These are phyloP conservation scores for Cryptotermes secundus DNA, from an alignment of 1,140 invertebrate species.

Conservation along the genomic window DNA sequence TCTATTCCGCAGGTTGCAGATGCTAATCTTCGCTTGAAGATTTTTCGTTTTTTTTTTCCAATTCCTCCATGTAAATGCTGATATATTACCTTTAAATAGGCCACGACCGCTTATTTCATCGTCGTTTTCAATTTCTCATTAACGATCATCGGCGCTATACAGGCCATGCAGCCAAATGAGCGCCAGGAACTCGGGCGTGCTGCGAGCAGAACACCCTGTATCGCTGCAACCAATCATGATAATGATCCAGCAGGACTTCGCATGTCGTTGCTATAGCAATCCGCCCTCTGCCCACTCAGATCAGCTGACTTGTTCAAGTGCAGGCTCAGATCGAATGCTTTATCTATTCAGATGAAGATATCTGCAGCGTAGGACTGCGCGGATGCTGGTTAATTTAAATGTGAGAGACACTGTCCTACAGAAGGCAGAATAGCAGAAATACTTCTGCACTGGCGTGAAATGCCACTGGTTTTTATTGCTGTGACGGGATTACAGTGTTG, in stretches of 20 bases:
- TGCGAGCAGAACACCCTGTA: not conserved
- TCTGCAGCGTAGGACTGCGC: not conserved
- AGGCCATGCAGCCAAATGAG: not conserved
- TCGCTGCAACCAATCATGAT: not conserved
- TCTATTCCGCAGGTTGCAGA: no score
- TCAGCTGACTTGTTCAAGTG: no score
- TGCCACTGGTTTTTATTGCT: not conserved
- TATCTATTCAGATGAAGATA: conserved; percentile 1
- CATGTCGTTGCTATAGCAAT: not conserved
- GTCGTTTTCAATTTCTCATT: no score
- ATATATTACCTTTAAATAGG: no score
- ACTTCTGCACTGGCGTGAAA: no score
- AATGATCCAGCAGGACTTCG: not conserved
- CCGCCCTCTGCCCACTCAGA: not conserved
- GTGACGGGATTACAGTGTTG: not conserved
- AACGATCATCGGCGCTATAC: no score
- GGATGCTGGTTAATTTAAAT: not conserved
- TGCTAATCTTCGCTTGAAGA: no score
- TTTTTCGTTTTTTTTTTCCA: no score
- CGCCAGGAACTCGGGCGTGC: not conserved
- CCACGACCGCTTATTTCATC: no score
- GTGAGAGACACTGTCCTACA: not conserved
- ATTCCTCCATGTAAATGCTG: no score
- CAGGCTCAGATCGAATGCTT: not conserved
- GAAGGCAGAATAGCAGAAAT: no score